Evolutionary conservation across 2,113 vertebrate species (phyloP).

Genomic region (Cranoglanis bouderius): DNA sequence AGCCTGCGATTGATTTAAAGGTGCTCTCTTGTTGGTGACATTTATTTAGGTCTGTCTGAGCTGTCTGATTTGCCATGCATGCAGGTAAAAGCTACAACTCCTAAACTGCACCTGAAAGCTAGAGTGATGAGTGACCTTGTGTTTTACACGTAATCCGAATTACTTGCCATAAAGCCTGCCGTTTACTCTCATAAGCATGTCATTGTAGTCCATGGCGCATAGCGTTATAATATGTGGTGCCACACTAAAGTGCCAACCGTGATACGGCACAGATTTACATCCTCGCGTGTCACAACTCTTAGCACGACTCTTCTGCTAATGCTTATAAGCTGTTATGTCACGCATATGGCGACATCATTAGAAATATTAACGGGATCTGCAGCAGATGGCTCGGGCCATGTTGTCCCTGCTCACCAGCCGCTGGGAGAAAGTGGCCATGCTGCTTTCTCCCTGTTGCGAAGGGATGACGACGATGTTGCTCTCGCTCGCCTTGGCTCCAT

Average conservation of each 20-base stretch:
- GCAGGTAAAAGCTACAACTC: conserved; percentile 21
- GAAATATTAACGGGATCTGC: conserved; percentile 37
- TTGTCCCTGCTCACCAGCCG: conserved; percentile 44
- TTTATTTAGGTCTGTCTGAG: conserved; percentile 16
- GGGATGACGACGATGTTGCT: conserved; percentile 36
- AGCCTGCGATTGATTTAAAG: conserved; percentile 32
- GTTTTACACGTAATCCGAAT: conserved; percentile 26
- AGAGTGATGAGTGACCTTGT: conserved; percentile 37
- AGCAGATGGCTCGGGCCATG: conserved; percentile 44
- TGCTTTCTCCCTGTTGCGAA: conserved; percentile 29
- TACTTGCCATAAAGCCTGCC: conserved; percentile 20
- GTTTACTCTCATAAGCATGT: conserved; percentile 35
- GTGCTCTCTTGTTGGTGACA: conserved; percentile 20
- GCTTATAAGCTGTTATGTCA: conserved; percentile 49
- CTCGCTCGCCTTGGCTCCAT: conserved; percentile 28
- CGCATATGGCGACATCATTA: conserved; percentile 48
- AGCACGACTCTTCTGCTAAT: conserved; percentile 42
- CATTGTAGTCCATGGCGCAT: conserved; percentile 24
- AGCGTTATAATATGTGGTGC: not conserved
- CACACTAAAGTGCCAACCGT: not conserved
- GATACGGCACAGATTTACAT: conserved; percentile 36
- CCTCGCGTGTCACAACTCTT: conserved; percentile 30
- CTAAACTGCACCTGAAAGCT: conserved; percentile 8
- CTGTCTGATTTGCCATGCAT: conserved; percentile 21
- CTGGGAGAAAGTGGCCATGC: conserved; percentile 37